A percentile compares a stretch with the other conserved stretches of the same genome.
These are phyloP conservation scores for Emydura subglobosa DNA, from an alignment of 2,113 vertebrate species.

Conservation along the genomic window DNA sequence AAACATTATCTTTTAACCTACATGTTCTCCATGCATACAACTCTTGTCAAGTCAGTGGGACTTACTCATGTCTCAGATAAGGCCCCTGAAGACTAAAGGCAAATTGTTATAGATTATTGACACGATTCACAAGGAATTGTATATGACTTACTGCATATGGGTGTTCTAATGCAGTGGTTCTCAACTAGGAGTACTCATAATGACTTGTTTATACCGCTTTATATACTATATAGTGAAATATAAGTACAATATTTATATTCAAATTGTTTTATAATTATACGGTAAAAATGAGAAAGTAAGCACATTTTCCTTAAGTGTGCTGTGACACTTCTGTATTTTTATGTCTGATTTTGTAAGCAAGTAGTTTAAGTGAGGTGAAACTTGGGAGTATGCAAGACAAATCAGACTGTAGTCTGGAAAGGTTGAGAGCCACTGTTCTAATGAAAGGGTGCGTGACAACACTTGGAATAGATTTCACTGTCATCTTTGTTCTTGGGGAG, in stretches of 20 bases:
- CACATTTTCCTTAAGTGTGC: too few relatives aligned
- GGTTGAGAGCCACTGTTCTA: conserved; percentile 14
- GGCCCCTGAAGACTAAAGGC: conserved; percentile 34
- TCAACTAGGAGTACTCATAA: too few relatives aligned
- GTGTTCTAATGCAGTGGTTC: conserved; percentile 34
- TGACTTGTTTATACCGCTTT: too few relatives aligned
- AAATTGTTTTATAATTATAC: too few relatives aligned
- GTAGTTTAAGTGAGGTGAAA: too few relatives aligned
- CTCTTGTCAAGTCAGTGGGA: not conserved
- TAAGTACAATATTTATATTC: too few relatives aligned
- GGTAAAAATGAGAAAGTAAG: too few relatives aligned
- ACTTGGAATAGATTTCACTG: conserved; percentile 66
- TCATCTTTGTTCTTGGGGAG: conserved; percentile 61
- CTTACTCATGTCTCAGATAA: not conserved
- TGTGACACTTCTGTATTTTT: too few relatives aligned
- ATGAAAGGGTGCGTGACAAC: conserved; percentile 51
- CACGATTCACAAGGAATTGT: conserved; percentile 57
- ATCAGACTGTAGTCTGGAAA: too few relatives aligned
- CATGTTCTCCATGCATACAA: not conserved
- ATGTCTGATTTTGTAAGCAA: too few relatives aligned
- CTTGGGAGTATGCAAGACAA: too few relatives aligned
- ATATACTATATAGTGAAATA: too few relatives aligned
- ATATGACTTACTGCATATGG: conserved; percentile 54
- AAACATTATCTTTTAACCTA: not conserved
- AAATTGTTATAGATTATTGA: conserved; percentile 32